Evolutionary conservation across 2,113 vertebrate species (phyloP).

Genomic region (Coptodon rendalli): DNA sequence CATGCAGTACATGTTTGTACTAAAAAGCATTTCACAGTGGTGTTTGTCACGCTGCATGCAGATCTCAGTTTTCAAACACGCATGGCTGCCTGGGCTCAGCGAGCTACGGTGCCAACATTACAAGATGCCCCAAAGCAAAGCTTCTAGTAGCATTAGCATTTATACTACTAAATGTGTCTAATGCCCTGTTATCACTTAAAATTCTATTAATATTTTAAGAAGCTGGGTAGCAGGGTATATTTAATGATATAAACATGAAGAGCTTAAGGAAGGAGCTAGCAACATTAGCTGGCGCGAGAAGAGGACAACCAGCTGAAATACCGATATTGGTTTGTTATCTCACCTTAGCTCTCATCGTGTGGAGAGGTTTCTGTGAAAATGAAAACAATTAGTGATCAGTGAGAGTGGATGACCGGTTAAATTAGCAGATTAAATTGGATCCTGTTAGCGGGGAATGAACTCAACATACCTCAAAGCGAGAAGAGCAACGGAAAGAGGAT

Average conservation of each 20-base stretch:
- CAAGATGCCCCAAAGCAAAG: not conserved
- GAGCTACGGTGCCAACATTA: not conserved
- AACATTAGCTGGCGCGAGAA: not conserved
- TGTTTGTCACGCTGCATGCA: not conserved
- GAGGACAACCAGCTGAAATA: not conserved
- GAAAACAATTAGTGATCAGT: constrained; percentile 1
- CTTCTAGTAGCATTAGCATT: not conserved
- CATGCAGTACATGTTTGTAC: not conserved
- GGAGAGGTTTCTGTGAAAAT: constrained; percentile 61
- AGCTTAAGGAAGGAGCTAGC: not conserved
- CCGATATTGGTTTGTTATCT: fast-evolving
- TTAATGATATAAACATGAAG: not conserved
- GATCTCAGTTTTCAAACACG: not conserved
- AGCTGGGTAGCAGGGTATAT: not conserved
- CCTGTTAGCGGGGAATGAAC: fast-evolving
- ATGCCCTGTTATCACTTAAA: not conserved
- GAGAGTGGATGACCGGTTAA: constrained; percentile 29
- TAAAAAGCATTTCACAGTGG: not conserved
- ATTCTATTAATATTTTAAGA: not conserved
- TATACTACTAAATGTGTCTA: fast-evolving
- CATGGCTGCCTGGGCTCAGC: not conserved
- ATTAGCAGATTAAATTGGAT: constrained; percentile 61
- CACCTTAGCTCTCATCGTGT: constrained; percentile 91
- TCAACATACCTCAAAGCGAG: constrained; percentile 34
- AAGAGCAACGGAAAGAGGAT: constrained; percentile 66